Evolutionary conservation across 2,888 invertebrate genomes (phyloP).

Genomic region (Acleris laterana): DNA sequence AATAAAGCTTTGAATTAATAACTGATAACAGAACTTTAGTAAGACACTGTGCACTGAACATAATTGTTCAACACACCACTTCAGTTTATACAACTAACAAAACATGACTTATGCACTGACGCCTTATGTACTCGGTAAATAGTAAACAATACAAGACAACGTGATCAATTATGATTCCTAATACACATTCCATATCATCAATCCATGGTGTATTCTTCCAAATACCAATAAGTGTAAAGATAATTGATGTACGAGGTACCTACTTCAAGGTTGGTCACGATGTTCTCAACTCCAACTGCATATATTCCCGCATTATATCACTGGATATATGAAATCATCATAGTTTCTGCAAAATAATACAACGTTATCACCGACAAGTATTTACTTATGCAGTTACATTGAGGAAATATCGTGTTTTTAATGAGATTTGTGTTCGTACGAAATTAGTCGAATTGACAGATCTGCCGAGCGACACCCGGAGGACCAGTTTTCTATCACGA

Average conservation of each 20-base stretch:
- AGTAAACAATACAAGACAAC: neutral
- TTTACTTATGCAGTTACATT: conserved; percentile 18
- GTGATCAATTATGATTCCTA: neutral
- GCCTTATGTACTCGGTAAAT: conserved; percentile 2
- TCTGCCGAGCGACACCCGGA: conserved; percentile 80
- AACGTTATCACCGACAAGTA: conserved; percentile 15
- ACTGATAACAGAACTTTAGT: conserved; percentile 37
- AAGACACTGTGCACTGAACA: neutral
- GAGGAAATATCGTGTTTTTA: conserved; percentile 28
- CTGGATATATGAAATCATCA: conserved; percentile 48
- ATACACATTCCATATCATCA: neutral
- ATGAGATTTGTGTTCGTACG: conserved; percentile 56
- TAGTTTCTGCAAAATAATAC: conserved; percentile 59
- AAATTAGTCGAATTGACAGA: conserved; percentile 76
- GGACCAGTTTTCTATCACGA: conserved; percentile 73
- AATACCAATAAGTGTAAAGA: conserved; percentile 33
- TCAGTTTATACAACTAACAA: conserved; percentile 1
- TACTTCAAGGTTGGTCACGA: conserved; percentile 83
- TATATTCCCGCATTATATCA: conserved; percentile 72
- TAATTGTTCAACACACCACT: neutral
- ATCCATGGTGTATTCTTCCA: conserved; percentile 39
- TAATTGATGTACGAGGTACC: conserved; percentile 57
- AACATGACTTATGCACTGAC: neutral
- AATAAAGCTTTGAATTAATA: conserved; percentile 41
- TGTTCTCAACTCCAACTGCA: conserved; percentile 70